Evolutionary conservation across 2,113 vertebrate species (phyloP), one percentile per base, ranked within the genome.

Genomic region (Oreochromis niloticus): DNA sequence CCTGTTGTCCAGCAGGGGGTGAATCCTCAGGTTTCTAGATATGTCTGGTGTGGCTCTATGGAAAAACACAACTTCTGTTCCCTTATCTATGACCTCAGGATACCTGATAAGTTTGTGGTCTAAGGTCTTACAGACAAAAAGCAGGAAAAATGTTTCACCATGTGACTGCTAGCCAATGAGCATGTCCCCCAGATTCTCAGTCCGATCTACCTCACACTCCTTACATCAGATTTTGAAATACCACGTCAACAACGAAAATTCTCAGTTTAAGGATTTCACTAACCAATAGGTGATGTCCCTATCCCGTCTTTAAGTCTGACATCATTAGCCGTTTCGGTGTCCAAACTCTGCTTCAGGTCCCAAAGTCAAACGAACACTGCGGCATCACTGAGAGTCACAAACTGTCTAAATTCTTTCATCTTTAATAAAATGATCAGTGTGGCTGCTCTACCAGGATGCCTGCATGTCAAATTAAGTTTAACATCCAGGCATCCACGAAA

Each of bases 291-390:
- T 46, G 66, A 6, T 43, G 1, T 73, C 66, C 0, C 57, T 61
- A 19, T 61, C 9, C 17, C 30, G 3, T 63, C 16, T 63, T 63
- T 34, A 34, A 63, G 16, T 63, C 30, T 63, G 30, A 63, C 59
- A 11, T 19, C 30, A 63, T 63, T 19, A 19, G 59, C 30, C 0
- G 30, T 34, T 19, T 63, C 0, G 0, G 0, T 2, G 2, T 11
- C 59, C 30, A 63, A 34, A 0, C 59, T 63, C 30, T 19, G 16
- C 16, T 63, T 34, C 9, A 63, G 30, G 9, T 63, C 30, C 59
- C 59, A 63, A 19, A 63, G 30, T 34, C 0, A 63, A 63, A 63
- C 1, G 0, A 34, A 34, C 30, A 34, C 59, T 0, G 2, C 0
- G 16, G 16, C 59, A 63, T 63, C 59, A 63, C 30, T 63, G 59